Percentiles rank a stretch among this genome's conserved stretches.
Conservation (phyloP, 2,888 invertebrate genomes). For the Tholera decimalis region DNA sequence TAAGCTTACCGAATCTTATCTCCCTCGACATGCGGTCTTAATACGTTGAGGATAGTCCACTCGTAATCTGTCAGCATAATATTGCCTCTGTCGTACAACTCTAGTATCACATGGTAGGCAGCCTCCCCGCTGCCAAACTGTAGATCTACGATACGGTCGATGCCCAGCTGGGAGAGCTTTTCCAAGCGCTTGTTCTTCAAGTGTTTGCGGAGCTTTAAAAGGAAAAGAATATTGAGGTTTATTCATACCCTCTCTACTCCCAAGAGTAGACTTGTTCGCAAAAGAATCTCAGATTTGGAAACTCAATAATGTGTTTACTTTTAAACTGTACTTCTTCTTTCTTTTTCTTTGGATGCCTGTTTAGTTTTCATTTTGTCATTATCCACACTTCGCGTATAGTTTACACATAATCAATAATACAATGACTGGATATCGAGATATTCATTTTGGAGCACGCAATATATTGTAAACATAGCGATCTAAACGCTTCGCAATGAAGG, state of each 20-base stretch:
- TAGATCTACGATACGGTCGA: conserved; percentile 98
- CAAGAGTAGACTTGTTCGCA: too few relatives aligned
- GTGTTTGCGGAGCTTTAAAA: conserved; percentile 97
- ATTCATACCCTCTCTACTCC: too few relatives aligned
- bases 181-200: conserved; percentile 98
- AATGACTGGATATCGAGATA: too few relatives aligned
- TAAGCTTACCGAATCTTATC: conserved; percentile 94
- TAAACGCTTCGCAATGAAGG: too few relatives aligned
- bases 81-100: conserved; percentile 99
- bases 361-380: too few relatives aligned
- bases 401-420: too few relatives aligned
- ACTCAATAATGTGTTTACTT: too few relatives aligned
- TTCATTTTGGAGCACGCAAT: too few relatives aligned
- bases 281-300: too few relatives aligned
- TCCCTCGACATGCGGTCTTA: conserved; percentile 97
- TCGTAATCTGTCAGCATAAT: conserved; percentile 98
- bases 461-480: too few relatives aligned
- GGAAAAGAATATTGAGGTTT: not conserved
- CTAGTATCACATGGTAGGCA: conserved; percentile 98
- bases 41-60: conserved; percentile 97
- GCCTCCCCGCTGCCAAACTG: conserved; percentile 98
- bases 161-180: conserved; percentile 96
- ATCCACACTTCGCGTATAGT: too few relatives aligned
- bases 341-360: not conserved
- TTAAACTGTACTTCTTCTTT: not conserved